Evolutionary conservation across 1,140 invertebrate species (phyloP), one percentile per base, ranked within the genome.

Genomic region (Ceratosolen solmsi): DNA sequence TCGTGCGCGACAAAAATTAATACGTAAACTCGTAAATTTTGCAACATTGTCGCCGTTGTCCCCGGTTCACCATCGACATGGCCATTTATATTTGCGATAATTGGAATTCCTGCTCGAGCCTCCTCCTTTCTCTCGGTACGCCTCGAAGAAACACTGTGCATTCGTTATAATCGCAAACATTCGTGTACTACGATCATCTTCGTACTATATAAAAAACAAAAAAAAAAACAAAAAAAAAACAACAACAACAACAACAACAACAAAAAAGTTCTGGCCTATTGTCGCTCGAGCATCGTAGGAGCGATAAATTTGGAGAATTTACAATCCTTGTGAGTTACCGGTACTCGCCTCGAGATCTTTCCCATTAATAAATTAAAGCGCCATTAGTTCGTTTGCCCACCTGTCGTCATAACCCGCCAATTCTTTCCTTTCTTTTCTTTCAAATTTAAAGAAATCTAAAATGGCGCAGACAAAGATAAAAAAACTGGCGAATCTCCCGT

Each of bases 251-350:
- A n/a, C n/a, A n/a, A n/a, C n/a, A 3, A 15, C 9, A 22, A 54
- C 3, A 22, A 72, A 49, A 72, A 72, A 49, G n/a, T 4, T 20
- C 25, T 49, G 7, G n/a, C 41, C 38, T 15, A 30, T 51, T 49
- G 70, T 72, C 38, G 25, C 70, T 68, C 38, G 17, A 15, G 17
- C 27, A 36, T 30, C 54, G 27, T 25, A 30, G n/a, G 46, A 36
- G 30, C 63, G 27, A 78, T 54, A 68, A 70, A 78, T 78, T 38
- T 4, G 11, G 27, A 70, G 22, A 70, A 70, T 78, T 68, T 70
- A 51, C 46, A 36, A 54, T 20, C 33, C 25, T 15, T 60, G 13
- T 15, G 8, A 38, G 2, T 11, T 22, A 22, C 51, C n/a, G 38
- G 13, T 9, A 33, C 20, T 54, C 41, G 46, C 58, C 41, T 60